A percentile compares a stretch with the other conserved stretches of the same genome.
Evolutionary conservation across 2,888 invertebrate genomes (phyloP).

Genomic region (Catocala nupta): DNA sequence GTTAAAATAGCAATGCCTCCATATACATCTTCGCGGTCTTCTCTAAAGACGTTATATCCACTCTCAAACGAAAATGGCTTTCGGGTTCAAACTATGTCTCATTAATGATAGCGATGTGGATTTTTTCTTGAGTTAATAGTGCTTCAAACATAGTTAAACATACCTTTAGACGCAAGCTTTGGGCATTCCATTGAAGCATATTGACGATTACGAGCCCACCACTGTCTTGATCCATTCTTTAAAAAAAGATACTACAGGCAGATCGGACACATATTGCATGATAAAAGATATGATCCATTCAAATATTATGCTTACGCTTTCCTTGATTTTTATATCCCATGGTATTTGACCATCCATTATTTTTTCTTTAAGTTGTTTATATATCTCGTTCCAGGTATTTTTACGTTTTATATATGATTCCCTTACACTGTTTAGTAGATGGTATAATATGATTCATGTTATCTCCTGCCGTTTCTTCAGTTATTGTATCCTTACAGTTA

Average conservation of each 20-base stretch:
- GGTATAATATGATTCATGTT: too few species aligned
- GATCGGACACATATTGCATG: too few species aligned
- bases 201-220: not conserved
- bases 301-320: too few species aligned
- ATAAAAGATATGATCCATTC: too few species aligned
- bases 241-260: not conserved
- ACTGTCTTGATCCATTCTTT: not conserved
- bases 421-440: too few species aligned
- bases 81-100: conserved; percentile 6
- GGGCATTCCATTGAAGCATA: conserved; percentile 14
- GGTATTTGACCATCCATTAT: too few species aligned
- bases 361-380: too few species aligned
- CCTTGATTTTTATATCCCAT: not conserved
- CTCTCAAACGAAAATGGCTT: not conserved
- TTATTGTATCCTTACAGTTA: too few species aligned
- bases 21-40: not conserved
- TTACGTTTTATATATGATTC: too few species aligned
- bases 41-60: conserved; percentile 3
- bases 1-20: conserved; percentile 2
- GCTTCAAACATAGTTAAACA: not conserved
- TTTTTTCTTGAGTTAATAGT: conserved; percentile 6
- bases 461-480: too few species aligned
- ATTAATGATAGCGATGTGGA: conserved; percentile 4
- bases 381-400: too few species aligned
- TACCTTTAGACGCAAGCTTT: conserved; percentile 4